These are phyloP conservation scores for Puma concolor DNA, from an alignment of 2,113 vertebrate species.

Conservation along the genomic window DNA sequence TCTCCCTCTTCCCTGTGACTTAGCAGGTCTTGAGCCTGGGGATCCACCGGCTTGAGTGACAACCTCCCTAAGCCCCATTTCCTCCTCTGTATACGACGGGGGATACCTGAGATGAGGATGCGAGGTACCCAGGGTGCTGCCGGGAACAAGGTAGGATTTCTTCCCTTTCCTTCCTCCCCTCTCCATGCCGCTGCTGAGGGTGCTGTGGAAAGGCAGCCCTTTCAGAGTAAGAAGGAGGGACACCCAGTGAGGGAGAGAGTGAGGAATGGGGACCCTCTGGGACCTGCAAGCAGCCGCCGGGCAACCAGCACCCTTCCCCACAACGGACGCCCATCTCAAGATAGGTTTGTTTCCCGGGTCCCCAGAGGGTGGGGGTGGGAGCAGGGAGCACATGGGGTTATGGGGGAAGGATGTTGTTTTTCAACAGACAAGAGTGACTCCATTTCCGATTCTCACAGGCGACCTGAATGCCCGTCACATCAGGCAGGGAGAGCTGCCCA, in stretches of 20 bases:
- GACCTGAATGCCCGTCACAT: slow-evolving; percentile 70
- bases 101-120: not conserved
- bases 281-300: not conserved
- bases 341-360: not conserved
- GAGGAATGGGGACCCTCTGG: not conserved
- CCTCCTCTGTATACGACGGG: not conserved
- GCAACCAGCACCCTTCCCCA: not conserved
- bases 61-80: not conserved
- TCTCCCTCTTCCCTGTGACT: not conserved
- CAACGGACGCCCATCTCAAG: not conserved
- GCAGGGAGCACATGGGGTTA: not conserved
- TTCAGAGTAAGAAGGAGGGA: not conserved
- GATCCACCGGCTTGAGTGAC: not conserved
- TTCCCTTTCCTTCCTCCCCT: not conserved
- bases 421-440: slow-evolving; percentile 37
- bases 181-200: not conserved
- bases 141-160: not conserved
- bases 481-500: slow-evolving; percentile 75
- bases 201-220: not conserved
- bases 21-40: not conserved
- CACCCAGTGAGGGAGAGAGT: not conserved
- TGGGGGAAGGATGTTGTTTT: slow-evolving; percentile 50
- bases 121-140: not conserved
- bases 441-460: slow-evolving; percentile 79
- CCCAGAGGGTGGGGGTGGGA: not conserved